phyloP scores from a whole-genome alignment of 2,888 invertebrate genomes.

The Unio delphinus region DNA sequence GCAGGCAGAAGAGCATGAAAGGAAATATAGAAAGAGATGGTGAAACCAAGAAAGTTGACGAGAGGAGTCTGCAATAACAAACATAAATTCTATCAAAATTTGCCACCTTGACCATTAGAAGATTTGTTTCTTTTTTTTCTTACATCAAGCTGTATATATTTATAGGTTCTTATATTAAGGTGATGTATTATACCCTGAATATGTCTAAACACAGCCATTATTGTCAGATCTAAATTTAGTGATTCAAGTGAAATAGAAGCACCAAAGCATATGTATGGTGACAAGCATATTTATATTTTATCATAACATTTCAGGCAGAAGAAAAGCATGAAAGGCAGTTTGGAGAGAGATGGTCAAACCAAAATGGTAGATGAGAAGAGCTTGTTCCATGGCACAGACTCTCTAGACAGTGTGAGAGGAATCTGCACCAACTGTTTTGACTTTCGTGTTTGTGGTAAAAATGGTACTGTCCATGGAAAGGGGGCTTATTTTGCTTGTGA shows the following conservation, averaged over 20 bases:
- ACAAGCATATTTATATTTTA: not conserved
- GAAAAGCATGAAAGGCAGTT: constrained; percentile 18
- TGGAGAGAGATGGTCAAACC: constrained; percentile 10
- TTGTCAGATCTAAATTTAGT: too few relatives aligned
- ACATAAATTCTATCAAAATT: too few relatives aligned
- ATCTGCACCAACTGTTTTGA: constrained; percentile 55
- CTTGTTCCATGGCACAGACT: constrained; percentile 54
- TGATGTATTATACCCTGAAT: too few relatives aligned
- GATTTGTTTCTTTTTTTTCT: too few relatives aligned
- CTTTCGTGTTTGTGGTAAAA: constrained; percentile 45
- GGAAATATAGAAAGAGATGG: constrained; percentile 12
- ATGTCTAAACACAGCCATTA: too few relatives aligned
- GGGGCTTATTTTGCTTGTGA: constrained; percentile 51
- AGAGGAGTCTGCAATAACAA: constrained; percentile 7
- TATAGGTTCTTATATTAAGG: too few relatives aligned
- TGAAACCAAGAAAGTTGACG: constrained; percentile 13
- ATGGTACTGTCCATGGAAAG: constrained; percentile 53
- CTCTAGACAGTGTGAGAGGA: constrained; percentile 35
- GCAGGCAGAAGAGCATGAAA: constrained; percentile 28
- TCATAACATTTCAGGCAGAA: constrained; percentile 18
- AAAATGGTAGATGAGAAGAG: constrained; percentile 21
- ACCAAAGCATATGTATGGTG: too few relatives aligned
- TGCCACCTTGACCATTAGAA: too few relatives aligned
- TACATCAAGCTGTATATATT: too few relatives aligned
- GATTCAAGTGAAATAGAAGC: too few relatives aligned